These are phyloP conservation scores for Oedothorax gibbosus DNA, from an alignment of 1,140 invertebrate genomes.

Conservation along the genomic window DNA sequence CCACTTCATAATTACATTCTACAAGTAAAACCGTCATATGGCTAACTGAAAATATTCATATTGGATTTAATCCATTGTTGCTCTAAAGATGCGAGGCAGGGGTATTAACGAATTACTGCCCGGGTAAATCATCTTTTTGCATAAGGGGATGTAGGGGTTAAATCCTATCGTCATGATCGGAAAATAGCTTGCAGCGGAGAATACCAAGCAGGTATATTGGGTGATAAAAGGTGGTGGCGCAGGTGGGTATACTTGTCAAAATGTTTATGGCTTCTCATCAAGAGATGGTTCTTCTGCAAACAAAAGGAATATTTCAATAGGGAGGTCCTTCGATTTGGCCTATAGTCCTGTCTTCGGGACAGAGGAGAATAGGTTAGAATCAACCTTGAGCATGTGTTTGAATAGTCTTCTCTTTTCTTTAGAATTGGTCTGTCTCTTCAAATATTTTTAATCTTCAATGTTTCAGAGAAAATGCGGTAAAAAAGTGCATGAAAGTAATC, in stretches of 20 bases:
- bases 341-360: too few species aligned
- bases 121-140: slow-evolving; percentile 7
- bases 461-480: too few species aligned
- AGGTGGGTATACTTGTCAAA: slow-evolving; percentile 39
- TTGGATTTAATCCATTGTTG: background rate
- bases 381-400: too few species aligned
- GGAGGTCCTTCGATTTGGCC: background rate
- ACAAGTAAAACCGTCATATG: too few species aligned
- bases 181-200: background rate
- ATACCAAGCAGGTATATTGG: slow-evolving; percentile 1
- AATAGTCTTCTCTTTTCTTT: too few species aligned
- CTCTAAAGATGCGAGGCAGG: background rate
- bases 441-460: too few species aligned
- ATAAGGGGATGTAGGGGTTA: background rate
- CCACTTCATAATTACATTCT: too few species aligned
- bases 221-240: background rate
- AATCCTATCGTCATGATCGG: background rate
- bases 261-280: background rate
- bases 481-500: too few species aligned
- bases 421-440: too few species aligned
- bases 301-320: background rate
- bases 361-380: too few species aligned
- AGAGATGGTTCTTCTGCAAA: background rate
- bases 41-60: background rate
- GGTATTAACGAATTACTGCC: slow-evolving; percentile 33